These are phyloP conservation scores for Sminthurinus aureus DNA, from an alignment of 2,888 invertebrate genomes.

Conservation along the genomic window DNA sequence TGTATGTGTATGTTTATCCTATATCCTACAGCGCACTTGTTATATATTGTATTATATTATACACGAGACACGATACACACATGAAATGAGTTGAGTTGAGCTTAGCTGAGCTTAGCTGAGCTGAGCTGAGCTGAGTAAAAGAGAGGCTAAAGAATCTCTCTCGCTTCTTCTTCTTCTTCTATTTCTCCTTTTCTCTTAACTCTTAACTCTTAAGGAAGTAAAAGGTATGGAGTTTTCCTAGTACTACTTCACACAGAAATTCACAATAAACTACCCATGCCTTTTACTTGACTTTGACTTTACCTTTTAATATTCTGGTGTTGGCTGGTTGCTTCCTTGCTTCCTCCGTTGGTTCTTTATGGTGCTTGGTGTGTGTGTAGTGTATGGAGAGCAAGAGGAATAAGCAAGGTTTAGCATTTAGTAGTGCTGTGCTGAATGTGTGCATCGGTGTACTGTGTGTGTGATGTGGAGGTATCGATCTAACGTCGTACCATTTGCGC, in stretches of 20 bases:
- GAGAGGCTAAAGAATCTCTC: not conserved
- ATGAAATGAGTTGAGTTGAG: not conserved
- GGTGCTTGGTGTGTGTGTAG: not conserved
- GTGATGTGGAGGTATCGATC: conserved; percentile 37
- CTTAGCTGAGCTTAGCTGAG: too few species aligned
- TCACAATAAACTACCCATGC: conserved; percentile 2
- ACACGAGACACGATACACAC: not conserved
- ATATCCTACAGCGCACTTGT: too few species aligned
- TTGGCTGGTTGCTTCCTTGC: too few species aligned
- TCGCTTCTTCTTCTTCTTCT: not conserved
- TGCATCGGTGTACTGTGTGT: conserved; percentile 1
- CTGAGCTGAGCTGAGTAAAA: not conserved
- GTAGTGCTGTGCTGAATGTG: too few species aligned
- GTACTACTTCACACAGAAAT: not conserved
- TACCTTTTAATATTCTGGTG: too few species aligned
- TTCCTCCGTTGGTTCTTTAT: too few species aligned
- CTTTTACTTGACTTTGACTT: not conserved
- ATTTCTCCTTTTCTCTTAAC: not conserved
- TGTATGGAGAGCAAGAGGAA: too few species aligned
- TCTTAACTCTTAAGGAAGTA: not conserved
- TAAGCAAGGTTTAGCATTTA: too few species aligned
- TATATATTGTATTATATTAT: not conserved
- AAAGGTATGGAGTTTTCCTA: not conserved
- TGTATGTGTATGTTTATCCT: too few species aligned
- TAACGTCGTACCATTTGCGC: conserved; percentile 40